A percentile compares a stretch with the other conserved stretches of the same genome.
Conservation (phyloP, 2,888 invertebrate genomes). For the Cheilosia soror region DNA sequence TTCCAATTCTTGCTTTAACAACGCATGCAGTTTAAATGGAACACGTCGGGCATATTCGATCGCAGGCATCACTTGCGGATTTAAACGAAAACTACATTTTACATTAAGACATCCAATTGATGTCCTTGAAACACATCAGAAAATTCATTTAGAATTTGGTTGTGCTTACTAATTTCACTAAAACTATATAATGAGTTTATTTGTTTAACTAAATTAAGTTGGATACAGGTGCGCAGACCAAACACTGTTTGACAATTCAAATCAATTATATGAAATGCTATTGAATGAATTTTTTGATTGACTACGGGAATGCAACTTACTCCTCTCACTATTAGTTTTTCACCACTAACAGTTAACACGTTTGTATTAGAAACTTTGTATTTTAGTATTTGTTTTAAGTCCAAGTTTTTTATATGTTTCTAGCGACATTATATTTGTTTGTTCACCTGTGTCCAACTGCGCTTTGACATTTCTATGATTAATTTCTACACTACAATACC, state of each 20-base stretch:
- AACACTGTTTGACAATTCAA: slow-evolving; percentile 38
- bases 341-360: slow-evolving; percentile 33
- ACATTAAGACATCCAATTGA: slow-evolving; percentile 2
- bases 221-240: slow-evolving; percentile 38
- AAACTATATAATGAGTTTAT: slow-evolving; percentile 12
- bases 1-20: slow-evolving; percentile 26
- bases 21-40: slow-evolving; percentile 14
- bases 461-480: slow-evolving; percentile 35
- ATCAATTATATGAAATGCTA: slow-evolving; percentile 33
- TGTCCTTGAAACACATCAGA: no score
- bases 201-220: slow-evolving; percentile 38
- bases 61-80: slow-evolving; percentile 4
- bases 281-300: slow-evolving; percentile 15
- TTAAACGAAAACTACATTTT: slow-evolving; percentile 19
- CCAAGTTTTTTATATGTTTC: slow-evolving; percentile 33
- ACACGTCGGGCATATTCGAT: slow-evolving; percentile 31
- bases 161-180: slow-evolving; percentile 8
- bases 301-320: slow-evolving; percentile 14
- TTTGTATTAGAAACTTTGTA: slow-evolving; percentile 18
- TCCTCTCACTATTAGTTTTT: slow-evolving; percentile 30
- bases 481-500: slow-evolving; percentile 39
- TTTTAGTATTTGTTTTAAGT: slow-evolving; percentile 17
- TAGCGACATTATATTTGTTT: slow-evolving; percentile 28
- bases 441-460: slow-evolving; percentile 36
- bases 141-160: slow-evolving; percentile 24